phyloP scores from a whole-genome alignment of 2,797 vertebrate genomes.

The Neosalanx taihuensis region DNA sequence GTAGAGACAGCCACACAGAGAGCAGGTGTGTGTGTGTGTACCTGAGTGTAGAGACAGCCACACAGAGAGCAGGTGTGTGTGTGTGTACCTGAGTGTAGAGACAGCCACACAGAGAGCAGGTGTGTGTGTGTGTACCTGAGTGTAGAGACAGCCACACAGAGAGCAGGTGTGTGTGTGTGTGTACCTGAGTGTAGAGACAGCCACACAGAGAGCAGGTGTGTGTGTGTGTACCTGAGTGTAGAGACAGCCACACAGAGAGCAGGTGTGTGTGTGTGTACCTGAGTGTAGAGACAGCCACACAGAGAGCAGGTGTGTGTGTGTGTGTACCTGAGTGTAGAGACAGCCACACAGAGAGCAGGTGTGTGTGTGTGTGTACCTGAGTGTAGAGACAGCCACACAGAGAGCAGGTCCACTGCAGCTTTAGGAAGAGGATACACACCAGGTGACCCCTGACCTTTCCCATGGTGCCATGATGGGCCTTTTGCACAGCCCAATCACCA shows the following conservation, averaged over 20 bases:
- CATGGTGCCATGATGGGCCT: constrained; percentile 23
- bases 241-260: constrained; percentile 18
- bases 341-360: constrained; percentile 3
- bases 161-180: neutral
- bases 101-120: neutral
- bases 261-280: constrained; percentile 4
- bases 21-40: constrained; percentile 14
- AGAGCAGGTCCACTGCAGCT: constrained; percentile 50
- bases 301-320: neutral
- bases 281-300: neutral
- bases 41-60: too few species aligned
- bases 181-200: constrained; percentile 7
- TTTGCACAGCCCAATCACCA: constrained; percentile 30
- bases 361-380: constrained; percentile 22
- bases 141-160: neutral
- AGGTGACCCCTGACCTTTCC: constrained; percentile 43
- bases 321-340: constrained; percentile 3
- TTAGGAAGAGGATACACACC: constrained; percentile 45
- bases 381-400: constrained; percentile 44
- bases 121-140: neutral
- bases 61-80: constrained; percentile 10
- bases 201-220: neutral
- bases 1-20: too few species aligned
- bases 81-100: neutral
- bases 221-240: constrained; percentile 28